These are phyloP conservation scores for Odocoileus hemionus DNA, from an alignment of 2,113 vertebrate genomes.

Conservation along the genomic window DNA sequence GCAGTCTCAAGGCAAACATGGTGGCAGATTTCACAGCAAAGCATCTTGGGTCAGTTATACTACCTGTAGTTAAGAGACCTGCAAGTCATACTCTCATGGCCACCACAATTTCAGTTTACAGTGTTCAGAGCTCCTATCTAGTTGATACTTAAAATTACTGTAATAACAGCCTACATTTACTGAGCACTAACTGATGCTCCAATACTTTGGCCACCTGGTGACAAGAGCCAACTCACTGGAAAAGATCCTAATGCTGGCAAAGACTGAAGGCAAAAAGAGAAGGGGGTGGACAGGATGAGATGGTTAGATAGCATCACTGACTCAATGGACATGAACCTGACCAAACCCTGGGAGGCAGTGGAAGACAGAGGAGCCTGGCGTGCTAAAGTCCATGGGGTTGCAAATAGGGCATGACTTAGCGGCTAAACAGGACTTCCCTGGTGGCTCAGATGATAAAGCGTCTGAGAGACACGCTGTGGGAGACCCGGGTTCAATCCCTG, in stretches of 20 bases:
- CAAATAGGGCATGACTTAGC: background rate
- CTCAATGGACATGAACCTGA: background rate
- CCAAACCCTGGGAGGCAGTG: background rate
- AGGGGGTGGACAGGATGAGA: background rate
- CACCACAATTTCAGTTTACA: background rate
- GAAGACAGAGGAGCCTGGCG: background rate
- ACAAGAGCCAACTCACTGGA: background rate
- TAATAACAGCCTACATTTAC: background rate
- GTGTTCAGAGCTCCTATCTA: background rate
- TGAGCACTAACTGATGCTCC: background rate
- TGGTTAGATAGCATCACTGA: background rate
- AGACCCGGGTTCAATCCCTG: background rate
- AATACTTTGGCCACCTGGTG: background rate
- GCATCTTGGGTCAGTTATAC: background rate
- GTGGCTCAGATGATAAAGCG: background rate
- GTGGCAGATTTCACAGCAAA: background rate
- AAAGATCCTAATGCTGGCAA: background rate
- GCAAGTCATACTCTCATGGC: background rate
- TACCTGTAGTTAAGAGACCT: background rate
- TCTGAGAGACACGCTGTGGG: background rate
- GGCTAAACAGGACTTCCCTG: background rate
- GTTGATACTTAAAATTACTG: background rate
- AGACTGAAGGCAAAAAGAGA: background rate
- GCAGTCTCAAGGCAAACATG: background rate
- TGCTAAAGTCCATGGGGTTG: background rate